Base-by-base conservation (phyloP, 1,140 invertebrate species). In the Pentalonia nigronervosa region DNA sequence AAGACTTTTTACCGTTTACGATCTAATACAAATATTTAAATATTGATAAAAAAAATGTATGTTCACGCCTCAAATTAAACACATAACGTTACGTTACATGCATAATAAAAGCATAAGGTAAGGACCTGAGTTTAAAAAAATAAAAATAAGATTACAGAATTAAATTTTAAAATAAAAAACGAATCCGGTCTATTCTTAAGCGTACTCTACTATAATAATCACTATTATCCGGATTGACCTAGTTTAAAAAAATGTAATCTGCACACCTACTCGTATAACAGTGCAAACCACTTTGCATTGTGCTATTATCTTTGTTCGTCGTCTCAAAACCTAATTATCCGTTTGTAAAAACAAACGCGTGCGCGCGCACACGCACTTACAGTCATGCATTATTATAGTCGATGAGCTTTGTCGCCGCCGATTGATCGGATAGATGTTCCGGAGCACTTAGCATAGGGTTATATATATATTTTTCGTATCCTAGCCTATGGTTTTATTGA, bases 131-230 rank as follows among this genome's bases (percentile, higher is more conserved):
- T 20, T 88, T 23, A 48, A 34, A 45, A 48, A 48, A 14, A 88
- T 50, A 88, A 53, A 50, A 67, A 67, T n/a, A 88, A 34, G 25
- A 30, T 17, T 30, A 47, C 47, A 47, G 47, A 30, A 50, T 50
- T 88, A n/a, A 88, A 50, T 88, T 50, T 50, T n/a, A 88, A 88
- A 88, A 50, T 50, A 88, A 50, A 8, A 50, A 88, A 88, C n/a
- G 20, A 50, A 50, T 88, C 14, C 86, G 47, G 30, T n/a, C 6
- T 47, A 47, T 47, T 87, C 41, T 87, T 47, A 87, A 36, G 83
- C 84, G 84, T 30, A 45, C 84, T 21, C 84, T 47, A 48, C 84
- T 76, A 76, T 76, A 87, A 87, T 87, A 47, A 87, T 30, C 84
- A 48, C 84, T 48, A 47, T 47, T 41, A 17, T 36, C 45, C 41